Evolutionary conservation across 1,140 invertebrate genomes (phyloP), one percentile per base, ranked within the genome.

Genomic region (Lysiphlebus fabarum): DNA sequence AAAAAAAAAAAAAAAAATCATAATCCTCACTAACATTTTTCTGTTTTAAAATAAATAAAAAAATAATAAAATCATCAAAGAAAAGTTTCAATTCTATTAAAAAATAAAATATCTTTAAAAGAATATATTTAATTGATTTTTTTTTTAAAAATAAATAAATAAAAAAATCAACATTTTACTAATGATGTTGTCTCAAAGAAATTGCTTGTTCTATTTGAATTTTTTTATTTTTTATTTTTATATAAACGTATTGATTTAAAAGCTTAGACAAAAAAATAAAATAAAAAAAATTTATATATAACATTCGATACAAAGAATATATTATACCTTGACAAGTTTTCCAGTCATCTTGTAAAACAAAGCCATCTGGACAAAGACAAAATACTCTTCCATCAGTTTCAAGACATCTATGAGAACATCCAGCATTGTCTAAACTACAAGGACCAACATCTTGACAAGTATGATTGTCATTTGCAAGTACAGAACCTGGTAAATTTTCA

Each of bases 281-380:
- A 42, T 41, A 26, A 42, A 34, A 17, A 14, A 45, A 43, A 56
- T 26, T 26, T 26, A 1, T 4, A 2, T 26, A 2, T 26, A 26
- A n/a, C n/a, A n/a, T n/a, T n/a, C n/a, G n/a, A n/a, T n/a, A n/a
- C n/a, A n/a, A n/a, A n/a, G 26, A 65, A 63, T n/a, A 3, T 49
- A 34, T 8, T 0, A 17, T 36, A 72, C 85, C 86, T 70, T 80
- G 73, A 63, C 82, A 83, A 38, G 80, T 83, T 63, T 83, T 82
- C 79, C 83, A 85, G 64, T 85, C 83, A 37, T 78, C 73, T 26
- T 79, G 73, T 10, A 85, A 77, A 60, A 81, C 78, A 67, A 81
- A 84, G 11, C 85, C 84, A 43, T 81, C 79, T 2, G 85, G 85
- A 71, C 87, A 89, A 45, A 83, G 74, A 72, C 88, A 90, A 64